Evolutionary conservation across 2,113 vertebrate species (phyloP).

Genomic region (Dolichotis patagonum): DNA sequence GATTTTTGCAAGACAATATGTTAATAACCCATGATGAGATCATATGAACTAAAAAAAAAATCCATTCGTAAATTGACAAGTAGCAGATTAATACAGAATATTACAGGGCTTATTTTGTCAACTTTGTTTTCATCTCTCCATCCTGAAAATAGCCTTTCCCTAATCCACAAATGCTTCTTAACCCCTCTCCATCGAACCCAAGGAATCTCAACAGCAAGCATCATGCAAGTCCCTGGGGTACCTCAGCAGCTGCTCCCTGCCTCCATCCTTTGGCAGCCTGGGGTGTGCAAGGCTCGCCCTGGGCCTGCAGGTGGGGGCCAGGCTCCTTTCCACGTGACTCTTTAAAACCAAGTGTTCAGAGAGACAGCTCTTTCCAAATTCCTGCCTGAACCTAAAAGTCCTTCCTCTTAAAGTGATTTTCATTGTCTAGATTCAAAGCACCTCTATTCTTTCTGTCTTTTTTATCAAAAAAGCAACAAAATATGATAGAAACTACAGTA

Average conservation of each 20-base stretch:
- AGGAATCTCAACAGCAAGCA: neutral
- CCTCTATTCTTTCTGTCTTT: too few species aligned
- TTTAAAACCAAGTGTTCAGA: neutral
- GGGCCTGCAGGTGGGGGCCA: neutral
- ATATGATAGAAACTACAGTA: too few species aligned
- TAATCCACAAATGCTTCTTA: neutral
- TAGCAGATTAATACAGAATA: neutral
- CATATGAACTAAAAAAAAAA: neutral
- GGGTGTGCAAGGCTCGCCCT: too few species aligned
- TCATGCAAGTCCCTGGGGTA: neutral
- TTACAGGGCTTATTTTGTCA: neutral
- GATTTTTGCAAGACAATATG: neutral
- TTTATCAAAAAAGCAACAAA: too few species aligned
- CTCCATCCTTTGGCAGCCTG: neutral
- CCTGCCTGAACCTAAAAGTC: neutral
- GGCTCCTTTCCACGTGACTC: neutral
- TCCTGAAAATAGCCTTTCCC: neutral
- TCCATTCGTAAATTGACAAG: neutral
- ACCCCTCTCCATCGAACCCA: neutral
- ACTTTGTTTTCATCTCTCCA: neutral
- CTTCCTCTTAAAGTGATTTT: neutral
- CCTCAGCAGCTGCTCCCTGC: too few species aligned
- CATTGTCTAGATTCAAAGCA: neutral
- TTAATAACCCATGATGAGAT: neutral
- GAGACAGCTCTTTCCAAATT: neutral